These are phyloP conservation scores for Thomomys bottae DNA, from an alignment of 2,113 vertebrate genomes.

Conservation along the genomic window DNA sequence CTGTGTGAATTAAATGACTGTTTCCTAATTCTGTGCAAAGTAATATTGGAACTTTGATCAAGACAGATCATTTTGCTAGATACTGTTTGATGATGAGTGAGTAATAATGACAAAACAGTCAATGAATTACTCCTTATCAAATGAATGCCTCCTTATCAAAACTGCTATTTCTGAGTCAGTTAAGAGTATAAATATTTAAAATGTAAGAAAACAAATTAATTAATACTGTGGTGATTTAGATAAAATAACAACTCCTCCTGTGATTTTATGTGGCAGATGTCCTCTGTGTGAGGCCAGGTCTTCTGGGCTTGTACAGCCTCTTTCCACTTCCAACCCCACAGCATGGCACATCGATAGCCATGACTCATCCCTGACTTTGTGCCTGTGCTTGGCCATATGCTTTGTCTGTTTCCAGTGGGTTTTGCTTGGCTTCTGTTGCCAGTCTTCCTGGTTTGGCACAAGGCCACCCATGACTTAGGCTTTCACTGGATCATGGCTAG, in stretches of 20 bases:
- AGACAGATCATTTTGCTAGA: neutral
- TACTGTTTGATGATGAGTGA: neutral
- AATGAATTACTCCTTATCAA: neutral
- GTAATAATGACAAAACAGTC: neutral
- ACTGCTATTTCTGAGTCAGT: neutral
- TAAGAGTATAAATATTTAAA: neutral
- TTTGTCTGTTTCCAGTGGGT: neutral
- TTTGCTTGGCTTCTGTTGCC: neutral
- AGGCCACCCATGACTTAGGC: neutral
- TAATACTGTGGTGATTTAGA: neutral
- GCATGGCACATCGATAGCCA: neutral
- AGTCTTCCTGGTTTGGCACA: neutral
- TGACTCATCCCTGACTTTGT: neutral
- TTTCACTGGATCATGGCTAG: neutral
- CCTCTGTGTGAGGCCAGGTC: neutral
- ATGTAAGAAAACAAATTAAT: neutral
- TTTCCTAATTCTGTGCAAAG: neutral
- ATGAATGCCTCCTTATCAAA: neutral
- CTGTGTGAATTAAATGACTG: neutral
- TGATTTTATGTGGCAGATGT: neutral
- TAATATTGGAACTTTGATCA: neutral
- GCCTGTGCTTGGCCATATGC: neutral
- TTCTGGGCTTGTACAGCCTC: neutral
- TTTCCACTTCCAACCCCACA: neutral
- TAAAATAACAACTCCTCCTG: neutral